These are phyloP conservation scores for Apostichopus japonicus DNA, from an alignment of 35 echinoderm and acorn worm species.

Conservation along the genomic window DNA sequence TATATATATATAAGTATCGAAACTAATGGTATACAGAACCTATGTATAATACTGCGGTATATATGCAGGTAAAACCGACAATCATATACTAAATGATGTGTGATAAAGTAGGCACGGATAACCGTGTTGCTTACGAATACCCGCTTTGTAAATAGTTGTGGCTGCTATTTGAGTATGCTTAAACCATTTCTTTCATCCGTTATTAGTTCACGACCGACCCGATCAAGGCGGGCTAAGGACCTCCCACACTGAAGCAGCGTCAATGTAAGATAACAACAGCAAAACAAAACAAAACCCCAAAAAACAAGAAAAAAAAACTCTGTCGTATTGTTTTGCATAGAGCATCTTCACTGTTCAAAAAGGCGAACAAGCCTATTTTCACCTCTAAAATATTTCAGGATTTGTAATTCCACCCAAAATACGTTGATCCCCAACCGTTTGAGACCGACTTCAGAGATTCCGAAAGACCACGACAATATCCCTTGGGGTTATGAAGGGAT, in stretches of 20 bases:
- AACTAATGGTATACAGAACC: too few relatives aligned
- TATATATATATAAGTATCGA: too few relatives aligned
- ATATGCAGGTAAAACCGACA: too few relatives aligned
- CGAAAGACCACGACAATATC: conserved; percentile 7
- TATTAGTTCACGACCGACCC: too few relatives aligned
- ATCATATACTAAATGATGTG: too few relatives aligned
- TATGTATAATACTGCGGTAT: too few relatives aligned
- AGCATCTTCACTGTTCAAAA: background rate
- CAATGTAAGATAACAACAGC: background rate
- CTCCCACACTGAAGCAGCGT: conserved; percentile 9
- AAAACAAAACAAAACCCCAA: background rate
- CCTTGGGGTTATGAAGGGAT: conserved; percentile 18
- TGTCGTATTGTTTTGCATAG: background rate
- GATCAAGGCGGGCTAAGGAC: background rate
- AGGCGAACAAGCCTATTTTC: background rate
- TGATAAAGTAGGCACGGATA: too few relatives aligned
- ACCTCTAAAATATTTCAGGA: too few relatives aligned
- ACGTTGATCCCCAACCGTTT: conserved; percentile 24
- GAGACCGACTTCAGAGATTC: background rate
- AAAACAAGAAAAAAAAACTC: conserved; percentile 26
- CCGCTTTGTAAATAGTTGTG: too few relatives aligned
- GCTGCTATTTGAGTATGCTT: too few relatives aligned
- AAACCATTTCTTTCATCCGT: too few relatives aligned
- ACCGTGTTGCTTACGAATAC: too few relatives aligned
- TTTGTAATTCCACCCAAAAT: background rate